Evolutionary conservation across 2,888 invertebrate species (phyloP), one percentile per base, ranked within the genome.

Genomic region (Periphyllus acericola): DNA sequence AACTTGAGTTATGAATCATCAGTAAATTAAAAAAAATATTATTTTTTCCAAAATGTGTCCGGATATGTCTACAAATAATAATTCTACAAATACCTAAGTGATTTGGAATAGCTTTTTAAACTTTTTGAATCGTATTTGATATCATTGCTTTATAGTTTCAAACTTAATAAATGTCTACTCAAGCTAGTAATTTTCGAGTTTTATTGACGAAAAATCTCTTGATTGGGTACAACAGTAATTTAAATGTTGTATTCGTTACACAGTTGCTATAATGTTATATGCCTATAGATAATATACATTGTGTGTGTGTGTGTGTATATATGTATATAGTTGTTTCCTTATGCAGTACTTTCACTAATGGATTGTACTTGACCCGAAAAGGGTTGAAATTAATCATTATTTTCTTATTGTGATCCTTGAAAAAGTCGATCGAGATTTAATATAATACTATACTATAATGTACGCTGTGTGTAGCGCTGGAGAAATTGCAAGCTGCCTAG

Each of bases 321-420:
- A 72, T 34, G 17, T 8, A 6, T 21, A 72, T 36, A 9, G 29
- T 36, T 21, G 8, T 68, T 68, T 81, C 80, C 66, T 81, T 40
- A 40, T 66, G 8, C 11, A 21, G 32, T 52, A 82, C 82, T 82
- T 82, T 82, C 82, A 82, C 82, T 82, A 32, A 29, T 72, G 46
- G 68, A 82, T 72, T 80, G 52, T 74, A 74, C 83, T 83, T 74
- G 83, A 83, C 83, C 83, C 83, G 83, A 83, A 83, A 83, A 83
- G 83, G 72, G 83, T 83, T 60, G 74, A 72, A 36, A 60, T 60
- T 36, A 60, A 83, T 83, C 83, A 60, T 83, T 74, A 72, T 74
- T 36, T 60, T 83, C 52, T 83, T 36, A 55, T 74, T 71, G 5
- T 25, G 34, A 83, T 83, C 74, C 55, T 83, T 83, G 72, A 83